Conservation (phyloP, 1,140 invertebrate species). For the Drosophila quadrilineata region DNA sequence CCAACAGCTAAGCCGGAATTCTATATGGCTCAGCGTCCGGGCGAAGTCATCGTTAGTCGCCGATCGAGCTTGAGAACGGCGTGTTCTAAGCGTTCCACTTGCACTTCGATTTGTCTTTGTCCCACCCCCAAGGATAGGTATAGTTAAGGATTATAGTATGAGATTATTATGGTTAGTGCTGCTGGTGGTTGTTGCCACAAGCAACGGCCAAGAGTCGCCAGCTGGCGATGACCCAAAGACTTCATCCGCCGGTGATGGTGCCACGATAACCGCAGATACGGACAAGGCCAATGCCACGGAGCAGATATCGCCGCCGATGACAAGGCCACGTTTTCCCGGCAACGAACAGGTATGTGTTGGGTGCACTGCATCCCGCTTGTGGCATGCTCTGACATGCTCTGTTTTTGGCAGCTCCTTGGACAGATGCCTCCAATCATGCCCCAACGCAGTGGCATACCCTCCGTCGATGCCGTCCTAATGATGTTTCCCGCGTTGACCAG, state of each 20-base stretch:
- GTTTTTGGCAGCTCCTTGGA: constrained; percentile 31
- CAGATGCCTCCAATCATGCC: constrained; percentile 39
- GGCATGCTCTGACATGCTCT: background rate
- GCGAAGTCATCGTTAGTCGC: constrained; percentile 48
- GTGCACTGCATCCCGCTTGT: background rate
- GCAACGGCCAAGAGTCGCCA: constrained; percentile 29
- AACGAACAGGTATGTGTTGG: constrained; percentile 31
- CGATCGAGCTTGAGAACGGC: constrained; percentile 44
- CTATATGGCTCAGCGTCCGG: constrained; percentile 61
- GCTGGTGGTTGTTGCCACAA: constrained; percentile 37
- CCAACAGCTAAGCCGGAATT: constrained; percentile 39
- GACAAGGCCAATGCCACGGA: background rate
- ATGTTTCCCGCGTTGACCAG: constrained; percentile 59
- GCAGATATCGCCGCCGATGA: background rate
- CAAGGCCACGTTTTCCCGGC: constrained; percentile 22
- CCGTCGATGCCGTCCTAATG: constrained; percentile 50
- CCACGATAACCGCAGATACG: background rate
- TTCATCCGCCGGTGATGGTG: background rate
- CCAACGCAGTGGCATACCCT: constrained; percentile 29
- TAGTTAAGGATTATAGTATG: constrained; percentile 31
- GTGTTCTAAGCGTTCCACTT: too few species aligned
- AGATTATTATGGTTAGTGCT: constrained; percentile 42
- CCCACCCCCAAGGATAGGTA: background rate
- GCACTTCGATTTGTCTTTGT: too few species aligned
- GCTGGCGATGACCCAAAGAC: too few species aligned